A percentile compares a stretch with the other conserved stretches of the same genome.
These are phyloP conservation scores for Globicephala melas DNA, from an alignment of 2,113 vertebrate species.

Conservation along the genomic window DNA sequence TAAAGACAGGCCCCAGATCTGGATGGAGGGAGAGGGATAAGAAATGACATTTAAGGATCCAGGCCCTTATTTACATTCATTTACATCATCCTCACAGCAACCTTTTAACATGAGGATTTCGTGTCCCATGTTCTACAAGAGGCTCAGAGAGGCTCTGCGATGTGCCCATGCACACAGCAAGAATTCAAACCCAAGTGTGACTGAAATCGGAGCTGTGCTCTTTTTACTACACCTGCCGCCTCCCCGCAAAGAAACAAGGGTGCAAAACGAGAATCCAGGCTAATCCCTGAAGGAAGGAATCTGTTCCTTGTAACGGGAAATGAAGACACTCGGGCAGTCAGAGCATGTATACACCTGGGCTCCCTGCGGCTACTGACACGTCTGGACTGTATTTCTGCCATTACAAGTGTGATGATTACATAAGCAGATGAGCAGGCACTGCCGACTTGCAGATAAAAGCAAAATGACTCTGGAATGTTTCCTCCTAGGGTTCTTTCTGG, in stretches of 20 bases:
- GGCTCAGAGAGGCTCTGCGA: neutral
- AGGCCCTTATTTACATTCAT: neutral
- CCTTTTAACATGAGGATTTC: fast-evolving
- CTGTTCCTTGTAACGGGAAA: neutral
- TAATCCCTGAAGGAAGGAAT: neutral
- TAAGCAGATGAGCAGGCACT: neutral
- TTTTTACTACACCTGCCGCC: neutral
- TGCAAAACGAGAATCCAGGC: neutral
- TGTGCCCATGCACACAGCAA: fast-evolving
- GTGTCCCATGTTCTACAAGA: neutral
- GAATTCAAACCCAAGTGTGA: neutral
- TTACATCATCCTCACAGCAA: neutral
- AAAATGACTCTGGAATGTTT: neutral
- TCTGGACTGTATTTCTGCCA: neutral
- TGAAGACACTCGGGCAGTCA: neutral
- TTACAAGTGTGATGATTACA: neutral
- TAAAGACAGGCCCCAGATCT: neutral
- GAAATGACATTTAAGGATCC: no score
- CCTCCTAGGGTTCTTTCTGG: neutral
- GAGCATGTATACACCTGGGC: no score
- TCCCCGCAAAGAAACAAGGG: neutral
- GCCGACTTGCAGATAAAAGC: neutral
- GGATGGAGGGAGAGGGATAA: neutral
- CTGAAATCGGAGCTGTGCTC: neutral
- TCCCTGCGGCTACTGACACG: fast-evolving